Evolutionary conservation across 2,797 vertebrate species (phyloP).

Genomic region (Hemibagrus guttatus): DNA sequence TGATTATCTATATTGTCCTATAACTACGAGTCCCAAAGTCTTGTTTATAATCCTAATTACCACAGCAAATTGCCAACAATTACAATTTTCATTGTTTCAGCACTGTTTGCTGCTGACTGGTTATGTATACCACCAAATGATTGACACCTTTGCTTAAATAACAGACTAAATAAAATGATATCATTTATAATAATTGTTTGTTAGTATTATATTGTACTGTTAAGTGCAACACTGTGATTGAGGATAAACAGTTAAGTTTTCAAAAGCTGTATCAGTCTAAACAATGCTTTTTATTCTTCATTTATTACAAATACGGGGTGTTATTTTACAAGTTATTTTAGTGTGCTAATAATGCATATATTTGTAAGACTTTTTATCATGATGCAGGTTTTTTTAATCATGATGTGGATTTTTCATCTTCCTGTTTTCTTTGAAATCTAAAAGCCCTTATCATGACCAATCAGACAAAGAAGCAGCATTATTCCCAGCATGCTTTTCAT

Average conservation of each 20-base stretch:
- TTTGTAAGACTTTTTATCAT: background rate
- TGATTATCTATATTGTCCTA: background rate
- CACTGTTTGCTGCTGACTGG: background rate
- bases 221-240: background rate
- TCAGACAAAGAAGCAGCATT: background rate
- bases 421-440: background rate
- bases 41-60: background rate
- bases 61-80: background rate
- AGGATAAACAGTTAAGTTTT: background rate
- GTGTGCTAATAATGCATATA: background rate
- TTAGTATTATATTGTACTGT: background rate
- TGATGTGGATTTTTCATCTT: background rate
- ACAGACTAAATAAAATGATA: background rate
- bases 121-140: background rate
- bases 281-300: background rate
- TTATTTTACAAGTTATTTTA: background rate
- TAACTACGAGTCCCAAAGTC: background rate
- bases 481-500: background rate
- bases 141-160: background rate
- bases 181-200: background rate
- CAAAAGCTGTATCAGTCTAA: background rate
- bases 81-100: background rate
- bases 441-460: background rate
- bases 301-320: background rate
- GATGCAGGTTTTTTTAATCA: background rate